Base-by-base conservation (phyloP, 2,113 vertebrate species). In the Agelaius tricolor region DNA sequence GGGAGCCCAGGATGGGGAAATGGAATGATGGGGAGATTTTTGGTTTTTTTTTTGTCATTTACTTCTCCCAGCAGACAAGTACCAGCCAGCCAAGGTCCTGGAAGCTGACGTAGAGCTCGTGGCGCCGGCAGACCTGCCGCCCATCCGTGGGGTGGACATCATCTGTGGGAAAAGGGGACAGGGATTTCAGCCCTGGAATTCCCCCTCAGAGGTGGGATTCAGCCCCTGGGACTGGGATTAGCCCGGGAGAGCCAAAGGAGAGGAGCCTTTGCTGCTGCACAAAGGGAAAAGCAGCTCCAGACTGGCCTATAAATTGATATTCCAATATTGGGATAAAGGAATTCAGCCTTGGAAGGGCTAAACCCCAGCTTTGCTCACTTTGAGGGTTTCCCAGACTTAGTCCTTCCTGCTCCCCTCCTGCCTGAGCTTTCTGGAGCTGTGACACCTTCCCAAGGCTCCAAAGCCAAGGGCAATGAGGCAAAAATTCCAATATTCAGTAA, bases 61-160 rank as follows among this genome's bases (percentile, higher is more conserved):
- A 17, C 41, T 85, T 91, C 80, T 85, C 76, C 94, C 47, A 1
- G 66, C 17, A 71, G n/a, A 69, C 71, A 82, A 26, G 28, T 86
- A 99, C 99, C 99, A 99, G 99, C 99, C 99, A 99, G n/a, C 98
- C 99, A 1, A 99, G 98, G 96, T 99, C 99, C 72, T 98, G 99
- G 97, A 99, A 99, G 98, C 99, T 99, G 97, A 99, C 99, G 4
- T 99, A 99, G 78, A 99, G 98, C 81, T 99, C 99, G 1, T 99
- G 99, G 84, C 99, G 99, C 30, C 98, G 98, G 93, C 99, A 99
- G 3, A 99, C 98, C 83, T 98, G 98, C 15, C 98, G 96, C 16
- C 98, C 98, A 0, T 97, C 98, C 27, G 97, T 58, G 5, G 93
- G 47, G 1, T 98, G 98, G 83, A 95, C 66, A 0, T 98, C 98